Conservation (phyloP, 2,888 invertebrate genomes). For the Platycnemis pennipes region DNA sequence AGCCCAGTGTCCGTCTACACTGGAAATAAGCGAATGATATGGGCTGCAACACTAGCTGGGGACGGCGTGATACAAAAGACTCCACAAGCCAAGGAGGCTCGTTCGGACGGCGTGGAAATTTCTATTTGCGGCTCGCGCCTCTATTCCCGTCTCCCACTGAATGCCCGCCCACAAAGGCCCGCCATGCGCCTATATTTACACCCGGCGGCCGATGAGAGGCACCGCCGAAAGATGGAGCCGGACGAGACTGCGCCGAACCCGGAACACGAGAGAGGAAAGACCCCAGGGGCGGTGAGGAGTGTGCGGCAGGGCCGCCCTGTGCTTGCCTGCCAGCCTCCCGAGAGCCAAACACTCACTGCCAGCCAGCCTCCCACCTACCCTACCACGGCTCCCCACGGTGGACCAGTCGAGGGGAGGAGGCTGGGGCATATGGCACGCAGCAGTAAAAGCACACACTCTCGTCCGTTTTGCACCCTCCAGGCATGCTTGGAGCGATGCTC, state of each 20-base stretch:
- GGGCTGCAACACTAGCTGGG: neutral
- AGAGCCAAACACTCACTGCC: neutral
- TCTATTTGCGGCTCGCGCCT: conserved; percentile 60
- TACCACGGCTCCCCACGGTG: neutral
- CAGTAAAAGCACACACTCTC: too few species aligned
- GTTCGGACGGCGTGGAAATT: neutral
- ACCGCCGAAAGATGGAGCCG: conserved; percentile 14
- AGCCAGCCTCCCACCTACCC: neutral
- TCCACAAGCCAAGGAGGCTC: neutral
- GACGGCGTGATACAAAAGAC: conserved; percentile 52
- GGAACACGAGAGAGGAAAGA: conserved; percentile 47
- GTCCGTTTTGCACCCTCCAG: too few species aligned
- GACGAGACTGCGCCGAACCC: conserved; percentile 53
- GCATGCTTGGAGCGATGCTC: too few species aligned
- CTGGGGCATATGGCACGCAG: too few species aligned
- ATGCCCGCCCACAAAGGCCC: conserved; percentile 55
- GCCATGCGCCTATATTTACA: conserved; percentile 59
- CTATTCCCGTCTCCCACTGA: conserved; percentile 55
- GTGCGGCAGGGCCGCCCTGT: neutral
- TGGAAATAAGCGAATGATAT: neutral
- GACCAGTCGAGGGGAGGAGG: neutral
- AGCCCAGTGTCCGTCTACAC: too few species aligned
- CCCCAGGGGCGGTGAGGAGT: neutral
- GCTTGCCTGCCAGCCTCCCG: neutral
- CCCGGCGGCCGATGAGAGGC: conserved; percentile 35